Evolutionary conservation across 2,797 vertebrate species (phyloP), one percentile per base, ranked within the genome.

Genomic region (Capromys pilorides): DNA sequence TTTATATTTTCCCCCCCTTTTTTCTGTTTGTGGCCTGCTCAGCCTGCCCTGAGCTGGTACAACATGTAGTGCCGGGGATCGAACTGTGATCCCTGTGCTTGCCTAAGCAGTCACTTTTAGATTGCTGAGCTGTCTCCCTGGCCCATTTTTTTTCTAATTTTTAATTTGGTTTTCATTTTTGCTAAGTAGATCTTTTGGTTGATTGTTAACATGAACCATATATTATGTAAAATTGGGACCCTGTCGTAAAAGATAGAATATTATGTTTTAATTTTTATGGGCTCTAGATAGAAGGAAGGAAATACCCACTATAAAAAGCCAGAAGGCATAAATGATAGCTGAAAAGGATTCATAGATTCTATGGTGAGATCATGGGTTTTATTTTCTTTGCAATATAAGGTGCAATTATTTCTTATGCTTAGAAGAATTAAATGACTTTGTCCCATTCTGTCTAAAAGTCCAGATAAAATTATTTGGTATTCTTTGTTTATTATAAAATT

Each of bases 191-290:
- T 95, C 71, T 94, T 93, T 49, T 73, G 78, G 41, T 9, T 84
- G 18, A 61, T 67, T 94, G 51, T 59, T 5, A 88, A 77, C 18
- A 75, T 39, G 84, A 95, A 84, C 11, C 4, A 1, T 67, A 45
- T 51, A 66, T 79, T 39, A 69, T 87, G 39, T 86, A 93, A 95
- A 39, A 59, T 82, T 78, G 2, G 92, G 61, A 93, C 87, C 86
- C 5, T 86, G 10, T 96, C 26, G 57, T 57, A 89, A 90, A 73
- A 81, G 7, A 41, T 94, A 81, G 62, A 54, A 97, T 98, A 93
- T 96, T 95, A 73, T 79, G 18, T 69, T 97, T 83, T 88, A 66
- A 66, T 92, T 94, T 93, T 95, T 95, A 7, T 80, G 24, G 31
- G 4, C 10, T 33, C n/a, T 75, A 49, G 5, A 75, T 45, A 31